Conservation (phyloP, 2,797 vertebrate species). For the Rhinogobio ventralis region DNA sequence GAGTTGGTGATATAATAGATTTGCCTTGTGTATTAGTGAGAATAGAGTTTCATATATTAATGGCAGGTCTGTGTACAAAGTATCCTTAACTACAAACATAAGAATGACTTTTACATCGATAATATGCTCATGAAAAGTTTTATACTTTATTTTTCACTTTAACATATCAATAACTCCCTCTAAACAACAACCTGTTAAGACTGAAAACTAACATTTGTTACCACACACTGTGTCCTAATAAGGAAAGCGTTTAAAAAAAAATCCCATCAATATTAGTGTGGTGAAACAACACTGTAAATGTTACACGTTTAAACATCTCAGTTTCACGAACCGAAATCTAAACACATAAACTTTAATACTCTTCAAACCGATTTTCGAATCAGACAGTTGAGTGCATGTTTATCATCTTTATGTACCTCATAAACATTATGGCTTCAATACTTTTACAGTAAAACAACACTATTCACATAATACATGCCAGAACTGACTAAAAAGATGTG, state of each 20-base stretch:
- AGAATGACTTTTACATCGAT: neutral
- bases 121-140: neutral
- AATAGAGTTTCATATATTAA: neutral
- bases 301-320: conserved; percentile 22
- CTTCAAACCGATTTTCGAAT: conserved; percentile 15
- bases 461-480: conserved; percentile 3
- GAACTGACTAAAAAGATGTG: neutral
- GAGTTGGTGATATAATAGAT: neutral
- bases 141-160: neutral
- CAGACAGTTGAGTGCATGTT: neutral
- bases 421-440: conserved; percentile 40
- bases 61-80: neutral
- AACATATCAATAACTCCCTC: neutral
- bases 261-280: neutral
- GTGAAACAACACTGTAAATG: neutral
- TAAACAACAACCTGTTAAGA: neutral
- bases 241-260: neutral
- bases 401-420: conserved; percentile 23
- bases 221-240: neutral
- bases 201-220: neutral
- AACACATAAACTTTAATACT: conserved; percentile 40
- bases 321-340: conserved; percentile 21
- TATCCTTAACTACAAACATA: neutral
- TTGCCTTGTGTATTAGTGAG: neutral
- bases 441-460: conserved; percentile 26